phyloP scores from a whole-genome alignment of 2,888 invertebrate genomes.

The Crepidodera aurea region DNA sequence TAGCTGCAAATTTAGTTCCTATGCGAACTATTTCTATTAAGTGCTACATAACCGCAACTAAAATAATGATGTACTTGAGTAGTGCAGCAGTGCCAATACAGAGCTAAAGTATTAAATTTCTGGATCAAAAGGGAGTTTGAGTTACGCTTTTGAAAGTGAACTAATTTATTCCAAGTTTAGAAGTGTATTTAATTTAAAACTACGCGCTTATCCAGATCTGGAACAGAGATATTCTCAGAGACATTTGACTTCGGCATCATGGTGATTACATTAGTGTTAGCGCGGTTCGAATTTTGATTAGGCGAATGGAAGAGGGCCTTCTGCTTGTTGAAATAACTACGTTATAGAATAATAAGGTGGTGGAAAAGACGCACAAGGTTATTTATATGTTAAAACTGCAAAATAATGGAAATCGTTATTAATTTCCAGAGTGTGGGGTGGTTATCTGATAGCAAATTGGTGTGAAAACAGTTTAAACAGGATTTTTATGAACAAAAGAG shows the following conservation, averaged over 20 bases:
- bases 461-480: too few species aligned
- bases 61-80: slow-evolving; percentile 1
- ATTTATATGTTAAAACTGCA: too few species aligned
- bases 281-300: too few species aligned
- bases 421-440: too few species aligned
- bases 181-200: background rate
- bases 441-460: too few species aligned
- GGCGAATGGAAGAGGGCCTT: too few species aligned
- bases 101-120: background rate
- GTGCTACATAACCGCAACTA: background rate
- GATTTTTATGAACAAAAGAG: too few species aligned
- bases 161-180: background rate
- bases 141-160: background rate
- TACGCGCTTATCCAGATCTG: background rate
- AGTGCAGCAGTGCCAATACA: background rate
- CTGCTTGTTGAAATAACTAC: too few species aligned
- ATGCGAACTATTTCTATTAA: background rate
- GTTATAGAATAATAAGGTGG: too few species aligned
- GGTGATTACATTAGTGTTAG: too few species aligned
- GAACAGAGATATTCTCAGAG: background rate
- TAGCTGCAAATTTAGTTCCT: background rate
- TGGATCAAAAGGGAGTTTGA: background rate
- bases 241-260: background rate
- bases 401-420: too few species aligned
- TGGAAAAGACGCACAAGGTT: too few species aligned